Percentiles rank a stretch among this genome's conserved stretches.
Evolutionary conservation across 2,113 vertebrate species (phyloP).

Genomic region (Amphilophus citrinellus): DNA sequence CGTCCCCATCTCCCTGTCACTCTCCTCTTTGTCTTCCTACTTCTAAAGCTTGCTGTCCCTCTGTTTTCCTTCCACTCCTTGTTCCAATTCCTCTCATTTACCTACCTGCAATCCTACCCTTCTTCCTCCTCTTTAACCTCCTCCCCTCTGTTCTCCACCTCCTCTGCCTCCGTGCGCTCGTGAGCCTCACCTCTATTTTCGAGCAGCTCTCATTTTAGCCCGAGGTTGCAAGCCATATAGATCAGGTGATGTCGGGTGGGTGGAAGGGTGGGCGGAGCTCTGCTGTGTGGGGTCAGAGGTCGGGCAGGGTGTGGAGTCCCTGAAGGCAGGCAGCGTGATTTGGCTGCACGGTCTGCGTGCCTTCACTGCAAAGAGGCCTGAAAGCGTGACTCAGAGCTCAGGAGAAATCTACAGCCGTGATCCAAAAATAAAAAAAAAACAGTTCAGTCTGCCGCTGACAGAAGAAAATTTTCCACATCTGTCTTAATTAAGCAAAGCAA

Average conservation of each 20-base stretch:
- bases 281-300: slow-evolving; percentile 40
- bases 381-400: slow-evolving; percentile 49
- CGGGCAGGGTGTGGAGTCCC: slow-evolving; percentile 29
- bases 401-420: slow-evolving; percentile 3
- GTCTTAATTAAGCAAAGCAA: neutral
- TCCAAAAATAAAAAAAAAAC: neutral
- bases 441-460: neutral
- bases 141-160: slow-evolving; percentile 12
- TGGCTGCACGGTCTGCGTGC: neutral
- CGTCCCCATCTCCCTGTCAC: neutral
- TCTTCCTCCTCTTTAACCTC: neutral
- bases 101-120: neutral
- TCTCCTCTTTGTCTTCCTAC: neutral
- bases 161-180: slow-evolving; percentile 26
- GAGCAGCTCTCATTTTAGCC: slow-evolving; percentile 26
- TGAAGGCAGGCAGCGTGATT: slow-evolving; percentile 20
- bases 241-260: slow-evolving; percentile 45
- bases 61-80: neutral
- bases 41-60: neutral
- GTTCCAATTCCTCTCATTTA: neutral
- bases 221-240: neutral
- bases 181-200: slow-evolving; percentile 39
- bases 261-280: slow-evolving; percentile 44
- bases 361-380: slow-evolving; percentile 3
- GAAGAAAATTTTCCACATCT: slow-evolving; percentile 1